These are phyloP conservation scores for Polymixis lichenea DNA, from an alignment of 2,888 invertebrate genomes.

Conservation along the genomic window DNA sequence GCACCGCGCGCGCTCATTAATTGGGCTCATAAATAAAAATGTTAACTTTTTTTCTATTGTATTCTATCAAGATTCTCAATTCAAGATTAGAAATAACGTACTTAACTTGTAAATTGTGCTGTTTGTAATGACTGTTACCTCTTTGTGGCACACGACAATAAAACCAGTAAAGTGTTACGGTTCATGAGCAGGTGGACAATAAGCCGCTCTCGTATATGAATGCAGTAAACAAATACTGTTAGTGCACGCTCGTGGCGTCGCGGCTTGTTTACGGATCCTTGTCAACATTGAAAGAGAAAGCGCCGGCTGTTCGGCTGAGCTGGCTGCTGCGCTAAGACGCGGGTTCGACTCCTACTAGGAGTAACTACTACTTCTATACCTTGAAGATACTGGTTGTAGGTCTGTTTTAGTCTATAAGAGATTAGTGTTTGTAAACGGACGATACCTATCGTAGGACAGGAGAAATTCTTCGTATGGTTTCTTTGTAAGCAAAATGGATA, in stretches of 20 bases:
- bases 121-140: slow-evolving; percentile 9
- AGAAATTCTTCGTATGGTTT: slow-evolving; percentile 3
- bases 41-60: not conserved
- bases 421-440: not conserved
- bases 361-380: not conserved
- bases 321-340: not conserved
- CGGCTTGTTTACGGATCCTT: slow-evolving; percentile 46
- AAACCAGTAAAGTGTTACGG: slow-evolving; percentile 35
- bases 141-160: slow-evolving; percentile 4
- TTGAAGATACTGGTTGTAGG: not conserved
- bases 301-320: not conserved
- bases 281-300: slow-evolving; percentile 62
- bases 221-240: slow-evolving; percentile 20
- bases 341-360: slow-evolving; percentile 3
- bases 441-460: not conserved
- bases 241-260: slow-evolving; percentile 5
- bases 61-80: not conserved
- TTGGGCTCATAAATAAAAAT: slow-evolving; percentile 59
- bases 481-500: not conserved
- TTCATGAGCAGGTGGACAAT: slow-evolving; percentile 25
- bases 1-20: slow-evolving; percentile 66
- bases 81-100: not conserved
- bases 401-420: not conserved
- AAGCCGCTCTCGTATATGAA: slow-evolving; percentile 8
- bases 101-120: not conserved